Evolutionary conservation across 2,113 vertebrate genomes (phyloP).

Genomic region (Trogon surrucura): DNA sequence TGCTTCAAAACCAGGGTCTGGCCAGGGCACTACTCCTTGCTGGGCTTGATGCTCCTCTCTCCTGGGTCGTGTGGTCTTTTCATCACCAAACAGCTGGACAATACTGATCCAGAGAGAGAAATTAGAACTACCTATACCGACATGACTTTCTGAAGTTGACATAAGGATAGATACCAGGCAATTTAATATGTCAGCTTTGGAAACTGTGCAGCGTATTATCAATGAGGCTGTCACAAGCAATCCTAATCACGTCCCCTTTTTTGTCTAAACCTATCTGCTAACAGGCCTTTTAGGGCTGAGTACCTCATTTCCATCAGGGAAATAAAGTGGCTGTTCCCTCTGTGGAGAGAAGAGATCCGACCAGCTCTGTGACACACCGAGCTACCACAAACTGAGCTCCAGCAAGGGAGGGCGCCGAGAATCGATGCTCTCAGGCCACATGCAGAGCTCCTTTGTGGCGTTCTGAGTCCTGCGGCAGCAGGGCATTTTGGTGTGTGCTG

Average conservation of each 20-base stretch:
- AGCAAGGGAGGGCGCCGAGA: background rate
- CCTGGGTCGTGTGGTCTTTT: background rate
- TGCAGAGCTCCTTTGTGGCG: rapidly evolving
- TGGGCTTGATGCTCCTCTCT: background rate
- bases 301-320: background rate
- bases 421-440: background rate
- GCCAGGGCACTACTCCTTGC: background rate
- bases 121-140: background rate
- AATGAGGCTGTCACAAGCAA: background rate
- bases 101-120: background rate
- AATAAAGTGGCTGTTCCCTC: background rate
- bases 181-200: background rate
- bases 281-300: background rate
- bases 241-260: background rate
- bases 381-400: background rate
- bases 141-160: background rate
- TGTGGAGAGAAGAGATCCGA: background rate
- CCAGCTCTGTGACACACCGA: background rate
- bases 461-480: background rate
- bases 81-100: background rate
- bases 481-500: rapidly evolving
- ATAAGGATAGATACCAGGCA: background rate
- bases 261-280: background rate
- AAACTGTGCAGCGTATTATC: background rate
- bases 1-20: background rate